These are phyloP conservation scores for Buceros bicornis DNA, from an alignment of 2,797 vertebrate species.

Conservation along the genomic window DNA sequence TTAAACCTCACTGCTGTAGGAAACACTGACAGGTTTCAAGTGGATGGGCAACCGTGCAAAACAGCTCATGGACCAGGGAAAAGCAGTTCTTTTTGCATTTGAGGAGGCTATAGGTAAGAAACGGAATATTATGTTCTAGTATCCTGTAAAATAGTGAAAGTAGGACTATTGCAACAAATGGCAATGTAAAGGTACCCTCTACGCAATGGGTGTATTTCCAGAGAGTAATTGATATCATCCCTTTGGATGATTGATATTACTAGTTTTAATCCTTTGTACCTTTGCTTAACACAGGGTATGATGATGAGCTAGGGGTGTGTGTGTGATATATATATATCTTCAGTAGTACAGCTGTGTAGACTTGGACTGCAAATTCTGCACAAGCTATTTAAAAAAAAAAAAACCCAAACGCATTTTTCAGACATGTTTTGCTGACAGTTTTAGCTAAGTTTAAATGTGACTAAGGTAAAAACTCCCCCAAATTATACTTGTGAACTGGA, in stretches of 20 bases:
- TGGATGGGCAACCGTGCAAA: constrained; percentile 98
- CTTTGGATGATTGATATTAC: not conserved
- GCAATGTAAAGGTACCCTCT: not conserved
- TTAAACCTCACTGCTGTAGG: constrained; percentile 78
- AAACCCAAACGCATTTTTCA: fast-evolving
- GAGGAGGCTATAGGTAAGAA: constrained; percentile 96
- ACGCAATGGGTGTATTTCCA: not conserved
- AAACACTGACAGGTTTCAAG: constrained; percentile 97
- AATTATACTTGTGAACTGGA: not conserved
- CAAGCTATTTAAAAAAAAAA: not conserved
- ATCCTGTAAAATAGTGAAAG: not conserved
- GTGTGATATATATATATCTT: not conserved
- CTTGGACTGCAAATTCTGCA: not conserved
- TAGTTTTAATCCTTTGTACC: not conserved
- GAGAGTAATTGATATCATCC: not conserved
- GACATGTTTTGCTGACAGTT: not conserved
- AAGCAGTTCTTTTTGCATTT: constrained; percentile 95
- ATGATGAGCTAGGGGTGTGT: not conserved
- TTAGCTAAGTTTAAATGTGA: not conserved
- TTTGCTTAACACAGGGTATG: not conserved
- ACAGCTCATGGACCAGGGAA: constrained; percentile 91
- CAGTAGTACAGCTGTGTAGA: not conserved
- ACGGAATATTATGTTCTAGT: not conserved
- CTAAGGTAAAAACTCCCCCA: not conserved
- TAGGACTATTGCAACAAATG: not conserved